Evolutionary conservation across 2,113 vertebrate genomes (phyloP).

Genomic region (Motacilla tschutschensis): DNA sequence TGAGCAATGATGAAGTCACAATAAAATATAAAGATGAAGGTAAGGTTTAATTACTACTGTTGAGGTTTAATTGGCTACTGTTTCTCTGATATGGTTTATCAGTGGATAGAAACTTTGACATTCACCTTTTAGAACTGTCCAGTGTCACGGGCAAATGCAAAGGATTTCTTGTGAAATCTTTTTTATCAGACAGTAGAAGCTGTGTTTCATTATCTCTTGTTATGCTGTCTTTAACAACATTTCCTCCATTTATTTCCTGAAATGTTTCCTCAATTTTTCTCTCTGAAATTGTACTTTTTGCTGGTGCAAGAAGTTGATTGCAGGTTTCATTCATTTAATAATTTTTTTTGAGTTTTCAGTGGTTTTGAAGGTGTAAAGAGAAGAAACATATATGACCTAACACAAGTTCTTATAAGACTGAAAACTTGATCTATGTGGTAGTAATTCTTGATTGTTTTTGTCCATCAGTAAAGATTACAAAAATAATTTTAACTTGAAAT

Average conservation of each 20-base stretch:
- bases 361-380: background rate
- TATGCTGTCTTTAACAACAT: background rate
- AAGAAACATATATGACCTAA: background rate
- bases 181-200: background rate
- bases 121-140: background rate
- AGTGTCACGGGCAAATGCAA: background rate
- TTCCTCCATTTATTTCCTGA: background rate
- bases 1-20: conserved; percentile 95
- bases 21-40: conserved; percentile 99
- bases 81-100: background rate
- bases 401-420: background rate
- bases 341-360: background rate
- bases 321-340: background rate
- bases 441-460: background rate
- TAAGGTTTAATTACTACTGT: conserved; percentile 41
- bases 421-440: background rate
- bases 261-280: background rate
- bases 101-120: background rate
- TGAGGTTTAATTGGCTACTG: background rate
- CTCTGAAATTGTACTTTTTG: background rate
- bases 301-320: background rate
- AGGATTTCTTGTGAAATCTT: background rate
- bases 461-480: background rate
- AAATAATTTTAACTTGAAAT: background rate
- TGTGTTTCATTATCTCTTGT: background rate